Conservation (phyloP, 2,113 vertebrate genomes). For the Anoura caudifer region DNA sequence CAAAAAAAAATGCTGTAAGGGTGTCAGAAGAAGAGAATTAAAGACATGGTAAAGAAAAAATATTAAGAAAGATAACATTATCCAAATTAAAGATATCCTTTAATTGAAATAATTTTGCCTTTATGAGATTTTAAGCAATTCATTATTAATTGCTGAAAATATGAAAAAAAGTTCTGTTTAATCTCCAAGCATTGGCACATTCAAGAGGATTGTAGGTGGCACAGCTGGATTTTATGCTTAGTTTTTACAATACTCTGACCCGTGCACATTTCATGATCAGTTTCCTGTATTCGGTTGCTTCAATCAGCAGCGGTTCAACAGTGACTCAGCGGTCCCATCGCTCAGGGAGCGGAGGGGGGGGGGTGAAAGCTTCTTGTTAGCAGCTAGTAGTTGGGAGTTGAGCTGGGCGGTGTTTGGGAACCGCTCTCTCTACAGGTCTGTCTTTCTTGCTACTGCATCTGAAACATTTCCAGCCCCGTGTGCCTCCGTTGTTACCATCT, state of each 20-base stretch:
- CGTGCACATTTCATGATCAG: neutral
- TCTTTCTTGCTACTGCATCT: neutral
- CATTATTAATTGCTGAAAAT: neutral
- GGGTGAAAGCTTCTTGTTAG: neutral
- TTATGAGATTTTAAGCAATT: neutral
- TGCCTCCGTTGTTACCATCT: neutral
- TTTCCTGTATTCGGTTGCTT: neutral
- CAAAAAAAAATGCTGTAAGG: neutral
- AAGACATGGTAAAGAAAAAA: neutral
- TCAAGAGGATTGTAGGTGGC: neutral
- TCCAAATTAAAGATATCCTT: neutral
- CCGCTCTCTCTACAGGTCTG: neutral
- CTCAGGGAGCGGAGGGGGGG: neutral
- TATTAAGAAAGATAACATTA: neutral
- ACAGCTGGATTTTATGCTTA: neutral
- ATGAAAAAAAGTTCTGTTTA: neutral
- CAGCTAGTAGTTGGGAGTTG: neutral
- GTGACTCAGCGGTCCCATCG: neutral
- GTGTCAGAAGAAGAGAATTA: neutral
- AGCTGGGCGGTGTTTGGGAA: neutral
- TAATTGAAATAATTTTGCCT: neutral
- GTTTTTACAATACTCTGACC: neutral
- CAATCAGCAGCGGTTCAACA: neutral
- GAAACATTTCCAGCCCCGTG: neutral
- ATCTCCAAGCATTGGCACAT: neutral